phyloP scores from a whole-genome alignment of 37 sponge, comb jelly and placozoan genomes.

The Aplysina aerophoba region DNA sequence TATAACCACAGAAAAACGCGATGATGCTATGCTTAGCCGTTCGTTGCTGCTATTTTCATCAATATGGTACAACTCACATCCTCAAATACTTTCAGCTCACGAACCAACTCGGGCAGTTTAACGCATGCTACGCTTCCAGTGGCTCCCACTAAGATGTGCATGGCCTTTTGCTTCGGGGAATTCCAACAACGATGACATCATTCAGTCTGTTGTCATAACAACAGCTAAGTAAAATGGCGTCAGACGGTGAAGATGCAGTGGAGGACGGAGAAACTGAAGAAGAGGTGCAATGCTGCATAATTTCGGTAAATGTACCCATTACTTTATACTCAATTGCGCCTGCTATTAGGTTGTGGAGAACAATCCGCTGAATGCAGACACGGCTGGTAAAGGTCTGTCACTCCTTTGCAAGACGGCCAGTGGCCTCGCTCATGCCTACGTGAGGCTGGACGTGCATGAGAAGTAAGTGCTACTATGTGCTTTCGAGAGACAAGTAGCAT shows the following conservation, averaged over 20 bases:
- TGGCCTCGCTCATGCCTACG: constrained; percentile 89
- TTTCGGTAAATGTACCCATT: background rate
- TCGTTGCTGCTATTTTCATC: too few species aligned
- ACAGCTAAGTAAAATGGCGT: background rate
- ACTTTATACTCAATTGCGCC: background rate
- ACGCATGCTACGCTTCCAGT: constrained; percentile 96
- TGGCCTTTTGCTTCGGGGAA: background rate
- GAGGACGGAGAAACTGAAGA: background rate
- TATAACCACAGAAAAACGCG: too few species aligned
- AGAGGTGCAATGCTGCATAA: too few species aligned
- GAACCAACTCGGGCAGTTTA: constrained; percentile 80
- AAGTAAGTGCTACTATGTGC: constrained; percentile 49
- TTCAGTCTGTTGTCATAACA: background rate
- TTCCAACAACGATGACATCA: background rate
- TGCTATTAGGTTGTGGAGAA: constrained; percentile 12
- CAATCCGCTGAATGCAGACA: constrained; percentile 47
- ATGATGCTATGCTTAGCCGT: too few species aligned
- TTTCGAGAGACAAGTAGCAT: too few species aligned
- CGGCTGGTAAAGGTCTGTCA: constrained; percentile 71
- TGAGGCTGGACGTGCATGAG: constrained; percentile 67
- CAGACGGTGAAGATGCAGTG: constrained; percentile 2
- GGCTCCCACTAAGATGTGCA: constrained; percentile 68
- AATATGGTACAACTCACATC: background rate
- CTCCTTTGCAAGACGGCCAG: constrained; percentile 81
- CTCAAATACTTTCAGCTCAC: constrained; percentile 34